Evolutionary conservation across 30 jellyfish, hydroid and myxozoan species (phyloP), one percentile per base, ranked within the genome.

Genomic region (Cassiopea andromeda): DNA sequence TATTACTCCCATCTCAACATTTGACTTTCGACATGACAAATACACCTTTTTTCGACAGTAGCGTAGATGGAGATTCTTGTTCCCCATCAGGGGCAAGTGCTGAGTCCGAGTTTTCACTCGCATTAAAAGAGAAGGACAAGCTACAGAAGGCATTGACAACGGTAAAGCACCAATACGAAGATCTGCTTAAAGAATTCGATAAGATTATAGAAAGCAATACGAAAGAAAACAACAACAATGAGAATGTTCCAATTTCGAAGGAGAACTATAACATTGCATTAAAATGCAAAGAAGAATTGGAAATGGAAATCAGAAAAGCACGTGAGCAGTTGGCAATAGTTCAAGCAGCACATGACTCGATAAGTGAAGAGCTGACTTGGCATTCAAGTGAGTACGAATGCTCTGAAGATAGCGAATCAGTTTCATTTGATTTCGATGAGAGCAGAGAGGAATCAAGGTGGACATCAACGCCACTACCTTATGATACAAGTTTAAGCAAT

Each of bases 281-380:
- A 84, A 80, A 93, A 60, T 93, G 94, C 83, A 93, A 93, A 73
- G 88, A 77, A 13, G 98, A 93, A 60, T 71, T 93, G 19, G 98
- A 93, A 72, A 77, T 72, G 77, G 98, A 93, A 77, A 92, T 93
- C 17, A 17, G 69, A 49, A 93, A 84, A 73, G 98, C 98, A 17
- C 78, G 90, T 77, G 94, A 81, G 73, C 94, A 93, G 48, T 54
- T 93, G 18, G 97, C 97, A 8, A 18, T 90, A 19, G 97, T 90
- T 38, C 77, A 69, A 43, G 97, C 93, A 13, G 90, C 89, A 9
- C 71, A 83, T 72, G 92, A 82, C 14, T 92, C 85, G 69, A 85
- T 70, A 43, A 47, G 80, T n/a, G 90, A 74, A 17, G 76, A 79
- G 1, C 8, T 69, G 13, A n/a, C 58, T 19, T 83, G 90, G 90